Evolutionary conservation across 2,797 vertebrate genomes (phyloP), one percentile per base, ranked within the genome.

Genomic region (Molossus alvarezi): DNA sequence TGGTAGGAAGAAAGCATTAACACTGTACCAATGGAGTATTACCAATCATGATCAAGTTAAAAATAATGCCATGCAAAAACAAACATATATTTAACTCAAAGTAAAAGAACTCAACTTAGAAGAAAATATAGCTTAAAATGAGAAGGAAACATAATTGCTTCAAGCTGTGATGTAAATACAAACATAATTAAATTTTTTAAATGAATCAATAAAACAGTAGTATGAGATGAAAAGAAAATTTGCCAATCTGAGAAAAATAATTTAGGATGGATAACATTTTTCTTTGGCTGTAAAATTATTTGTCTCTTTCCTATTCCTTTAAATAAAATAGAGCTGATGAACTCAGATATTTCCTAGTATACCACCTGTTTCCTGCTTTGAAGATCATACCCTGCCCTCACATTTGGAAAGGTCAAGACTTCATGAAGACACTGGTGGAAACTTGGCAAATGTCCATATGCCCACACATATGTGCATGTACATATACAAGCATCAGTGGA

Each of bases 111-210:
- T 6, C 9, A 77, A 29, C 37, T n/a, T 77, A 51, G 15, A 72
- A 48, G 51, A 85, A 76, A 85, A 64, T 64, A 48, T 81, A 82
- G 21, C 51, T 77, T 87, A 76, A 92, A 95, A 65, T 53, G 1
- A 37, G 53, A 91, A 71, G 55, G 25, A 82, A 82, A 18, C 65
- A 51, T 25, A 80, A 73, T 17, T 62, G 62, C 45, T 79, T 96
- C 88, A 85, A 53, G 33, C 27, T 65, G 79, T 17, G 33, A 64
- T 75, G 25, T 75, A 76, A 69, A 93, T 86, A 64, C 41, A 51
- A 94, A 82, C 4, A 90, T 64, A 80, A 45, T 92, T 79, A 76
- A 94, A 72, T 55, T 87, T 94, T 77, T 73, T 27, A 60, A 88
- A 69, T 13, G 1, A 81, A 48, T 81, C 48, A 58, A 88, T 64